These are phyloP conservation scores for Tetramorium simillimum DNA, from an alignment of 1,140 invertebrate genomes.

Conservation along the genomic window DNA sequence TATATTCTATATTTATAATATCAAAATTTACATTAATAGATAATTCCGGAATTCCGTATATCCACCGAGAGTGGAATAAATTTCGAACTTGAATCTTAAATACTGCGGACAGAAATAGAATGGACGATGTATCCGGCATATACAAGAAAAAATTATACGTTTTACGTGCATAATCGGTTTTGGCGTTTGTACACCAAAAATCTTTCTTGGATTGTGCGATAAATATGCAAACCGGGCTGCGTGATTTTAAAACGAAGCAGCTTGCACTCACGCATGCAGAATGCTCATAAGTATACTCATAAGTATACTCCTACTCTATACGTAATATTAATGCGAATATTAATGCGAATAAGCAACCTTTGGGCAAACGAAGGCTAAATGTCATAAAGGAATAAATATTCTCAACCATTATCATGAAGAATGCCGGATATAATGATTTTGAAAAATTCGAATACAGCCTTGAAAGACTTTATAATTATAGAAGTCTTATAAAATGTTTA, in stretches of 20 bases:
- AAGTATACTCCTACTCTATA: not conserved
- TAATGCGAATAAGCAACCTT: not conserved
- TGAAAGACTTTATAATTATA: not conserved
- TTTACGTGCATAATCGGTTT: not conserved
- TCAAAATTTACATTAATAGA: not conserved
- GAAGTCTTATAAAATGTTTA: not conserved
- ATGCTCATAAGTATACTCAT: not conserved
- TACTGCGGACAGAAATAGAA: not conserved
- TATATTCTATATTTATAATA: not conserved
- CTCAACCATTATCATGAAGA: not conserved
- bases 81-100: not conserved
- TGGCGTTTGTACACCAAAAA: slow-evolving; percentile 1
- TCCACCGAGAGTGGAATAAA: not conserved
- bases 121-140: not conserved
- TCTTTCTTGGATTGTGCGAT: not conserved
- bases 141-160: slow-evolving; percentile 9
- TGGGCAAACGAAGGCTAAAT: not conserved
- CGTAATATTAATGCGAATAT: not conserved
- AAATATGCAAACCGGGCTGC: slow-evolving; percentile 10
- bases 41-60: not conserved
- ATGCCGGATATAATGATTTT: not conserved
- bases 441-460: not conserved
- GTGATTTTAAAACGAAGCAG: slow-evolving; percentile 19
- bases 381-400: not conserved
- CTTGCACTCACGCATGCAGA: not conserved